Base-by-base conservation (phyloP, 2,797 vertebrate genomes). In the Poeciliopsis turneri region DNA sequence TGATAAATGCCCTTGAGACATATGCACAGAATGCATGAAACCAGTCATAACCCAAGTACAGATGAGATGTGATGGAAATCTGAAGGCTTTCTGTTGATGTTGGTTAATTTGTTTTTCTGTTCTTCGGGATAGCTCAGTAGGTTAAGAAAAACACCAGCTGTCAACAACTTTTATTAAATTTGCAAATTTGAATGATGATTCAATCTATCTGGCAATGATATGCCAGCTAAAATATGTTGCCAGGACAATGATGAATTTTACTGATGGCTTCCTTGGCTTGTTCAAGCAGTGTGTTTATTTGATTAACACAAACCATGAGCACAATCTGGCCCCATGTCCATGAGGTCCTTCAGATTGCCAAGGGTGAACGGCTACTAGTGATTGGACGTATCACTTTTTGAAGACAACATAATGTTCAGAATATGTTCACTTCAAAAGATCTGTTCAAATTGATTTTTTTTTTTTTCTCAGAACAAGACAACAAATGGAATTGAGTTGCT, bases 191-290 rank as follows among this genome's bases (percentile, higher is more conserved):
- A 70, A 86, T 45, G 51, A 68, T 78, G 49, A 85, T 77, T 76
- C 25, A 82, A 78, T 75, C 73, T 80, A 89, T 82, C 86, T 78
- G 87, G 75, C 78, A 53, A 88, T 88, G 85, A 47, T 7, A 87
- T 85, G 70, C 80, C 69, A 74, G 77, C 55, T 69, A 8, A 78
- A 86, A 86, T 53, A 74, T 87, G 79, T 74, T 86, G 76, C 81
- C 66, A 74, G 64, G 78, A 30, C 57, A 80, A 85, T 55, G 57
- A 80, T 64, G 74, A 78, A 36, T 36, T 45, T 66, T 77, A 85
- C 25, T 88, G 78, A 88, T 81, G 76, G 85, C 77, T 89, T 82
- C 77, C 84, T 88, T 83, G 77, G 77, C 78, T 80, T 79, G 70
- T 78, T 79, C 66, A 78, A 55, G 45, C 46, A 81, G 51, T 57